Evolutionary conservation across 2,797 vertebrate species (phyloP).

Genomic region (Saxicola maurus): DNA sequence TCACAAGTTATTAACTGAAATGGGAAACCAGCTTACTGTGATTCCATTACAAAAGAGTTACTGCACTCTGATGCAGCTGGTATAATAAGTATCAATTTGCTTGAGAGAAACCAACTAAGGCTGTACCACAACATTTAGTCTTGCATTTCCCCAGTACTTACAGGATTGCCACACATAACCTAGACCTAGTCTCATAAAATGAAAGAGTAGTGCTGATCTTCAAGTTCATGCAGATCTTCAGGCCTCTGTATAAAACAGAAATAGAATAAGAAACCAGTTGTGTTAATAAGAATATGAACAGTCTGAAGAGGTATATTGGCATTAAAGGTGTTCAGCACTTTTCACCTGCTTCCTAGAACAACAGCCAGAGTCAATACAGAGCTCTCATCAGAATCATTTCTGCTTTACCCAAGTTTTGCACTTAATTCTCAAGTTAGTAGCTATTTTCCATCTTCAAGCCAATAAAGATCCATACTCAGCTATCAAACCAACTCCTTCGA

Average conservation of each 20-base stretch:
- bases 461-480: neutral
- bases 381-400: neutral
- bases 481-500: neutral
- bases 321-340: neutral
- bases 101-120: neutral
- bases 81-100: neutral
- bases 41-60: constrained; percentile 55
- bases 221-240: neutral
- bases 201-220: neutral
- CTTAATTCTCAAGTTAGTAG: neutral
- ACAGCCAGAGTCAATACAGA: neutral
- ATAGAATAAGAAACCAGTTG: neutral
- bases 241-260: neutral
- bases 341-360: neutral
- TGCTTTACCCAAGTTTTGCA: neutral
- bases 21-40: constrained; percentile 18
- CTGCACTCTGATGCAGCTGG: neutral
- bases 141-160: neutral
- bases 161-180: neutral
- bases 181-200: neutral
- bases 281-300: neutral
- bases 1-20: constrained; percentile 54
- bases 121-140: neutral
- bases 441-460: neutral
- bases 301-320: neutral